A percentile compares a stretch with the other conserved stretches of the same genome.
phyloP scores from a whole-genome alignment of 35 echinoderm and acorn worm genomes.

The Strongylocentrotus purpuratus region DNA sequence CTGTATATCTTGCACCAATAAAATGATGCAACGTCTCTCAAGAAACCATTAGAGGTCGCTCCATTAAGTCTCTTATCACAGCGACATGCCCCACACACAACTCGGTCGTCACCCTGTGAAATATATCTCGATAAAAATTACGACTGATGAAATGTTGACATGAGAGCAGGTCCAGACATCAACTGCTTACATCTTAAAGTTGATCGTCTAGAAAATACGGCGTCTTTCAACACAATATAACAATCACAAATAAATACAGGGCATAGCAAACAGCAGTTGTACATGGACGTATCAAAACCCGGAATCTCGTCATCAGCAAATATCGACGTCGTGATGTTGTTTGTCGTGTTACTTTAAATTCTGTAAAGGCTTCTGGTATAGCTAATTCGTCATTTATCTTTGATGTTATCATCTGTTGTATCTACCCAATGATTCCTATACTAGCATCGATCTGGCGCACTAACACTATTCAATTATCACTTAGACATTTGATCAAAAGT shows the following conservation, averaged over 20 bases:
- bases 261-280: background rate
- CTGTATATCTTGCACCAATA: background rate
- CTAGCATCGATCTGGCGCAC: too few species aligned
- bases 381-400: background rate
- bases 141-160: conserved; percentile 46
- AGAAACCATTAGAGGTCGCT: background rate
- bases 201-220: background rate
- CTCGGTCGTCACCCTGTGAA: conserved; percentile 7
- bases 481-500: background rate
- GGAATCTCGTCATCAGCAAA: background rate
- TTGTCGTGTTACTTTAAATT: background rate
- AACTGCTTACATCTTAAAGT: conserved; percentile 43
- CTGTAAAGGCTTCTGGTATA: background rate
- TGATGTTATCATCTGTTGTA: background rate
- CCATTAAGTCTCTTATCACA: background rate
- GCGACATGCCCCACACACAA: background rate
- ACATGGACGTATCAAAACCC: background rate
- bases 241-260: background rate
- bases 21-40: background rate
- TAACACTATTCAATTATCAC: too few species aligned
- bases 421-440: background rate
- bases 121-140: conserved; percentile 45
- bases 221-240: conserved; percentile 22
- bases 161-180: conserved; percentile 29
- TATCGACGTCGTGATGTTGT: background rate